Conservation (phyloP, 2,113 vertebrate species). For the Podocnemis expansa region DNA sequence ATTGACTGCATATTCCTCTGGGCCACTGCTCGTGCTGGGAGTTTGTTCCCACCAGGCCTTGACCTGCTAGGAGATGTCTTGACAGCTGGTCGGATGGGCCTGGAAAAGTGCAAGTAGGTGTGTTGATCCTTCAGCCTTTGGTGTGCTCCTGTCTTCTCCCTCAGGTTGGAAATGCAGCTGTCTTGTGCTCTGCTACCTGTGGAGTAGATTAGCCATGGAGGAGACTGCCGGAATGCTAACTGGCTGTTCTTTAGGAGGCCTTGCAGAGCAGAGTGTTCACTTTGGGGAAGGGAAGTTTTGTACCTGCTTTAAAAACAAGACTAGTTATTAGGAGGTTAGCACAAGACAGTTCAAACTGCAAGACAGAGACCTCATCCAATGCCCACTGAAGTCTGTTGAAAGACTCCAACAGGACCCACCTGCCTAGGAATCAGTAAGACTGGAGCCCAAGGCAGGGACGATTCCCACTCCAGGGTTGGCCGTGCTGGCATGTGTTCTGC, state of each 20-base stretch:
- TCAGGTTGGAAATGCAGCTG: neutral
- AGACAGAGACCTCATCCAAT: too few species aligned
- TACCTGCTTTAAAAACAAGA: neutral
- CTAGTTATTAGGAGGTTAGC: neutral
- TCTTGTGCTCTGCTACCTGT: neutral
- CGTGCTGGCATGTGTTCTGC: neutral
- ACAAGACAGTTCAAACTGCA: neutral
- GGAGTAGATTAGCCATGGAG: neutral
- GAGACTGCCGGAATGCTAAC: neutral
- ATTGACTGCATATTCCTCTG: neutral
- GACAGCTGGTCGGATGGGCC: constrained; percentile 51
- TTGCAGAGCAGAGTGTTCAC: neutral
- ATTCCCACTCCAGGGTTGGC: neutral
- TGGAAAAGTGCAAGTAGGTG: constrained; percentile 74
- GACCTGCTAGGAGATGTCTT: constrained; percentile 23
- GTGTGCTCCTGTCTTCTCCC: neutral
- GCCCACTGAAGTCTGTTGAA: neutral
- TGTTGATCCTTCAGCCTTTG: neutral
- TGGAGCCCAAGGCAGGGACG: neutral
- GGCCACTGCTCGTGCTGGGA: neutral
- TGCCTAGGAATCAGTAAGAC: neutral
- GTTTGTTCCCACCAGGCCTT: neutral
- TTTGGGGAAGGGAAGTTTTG: neutral
- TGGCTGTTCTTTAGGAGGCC: neutral
- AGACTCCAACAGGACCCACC: neutral